Base-by-base conservation (phyloP, 2,113 vertebrate species). In the Balaeniceps rex region DNA sequence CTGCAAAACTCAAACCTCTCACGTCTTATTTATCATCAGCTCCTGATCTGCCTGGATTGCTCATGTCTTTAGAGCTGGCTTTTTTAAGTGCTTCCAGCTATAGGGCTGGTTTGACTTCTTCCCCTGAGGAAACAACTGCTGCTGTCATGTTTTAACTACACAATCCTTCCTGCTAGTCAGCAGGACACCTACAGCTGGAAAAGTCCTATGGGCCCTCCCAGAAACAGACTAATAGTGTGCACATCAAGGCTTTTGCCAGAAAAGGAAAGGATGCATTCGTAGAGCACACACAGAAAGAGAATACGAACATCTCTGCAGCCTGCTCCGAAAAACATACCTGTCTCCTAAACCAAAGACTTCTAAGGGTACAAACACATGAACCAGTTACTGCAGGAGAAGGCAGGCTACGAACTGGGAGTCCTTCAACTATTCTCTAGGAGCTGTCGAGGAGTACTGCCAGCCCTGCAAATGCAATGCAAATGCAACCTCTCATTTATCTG, bases 61-160 rank as follows among this genome's bases (percentile, higher is more conserved):
- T 89, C 52, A 60, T 18, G 77, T 64, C 69, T 91, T 84, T 28
- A 76, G 74, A 92, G 63, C n/a, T 42, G 74, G 34, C 65, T 85
- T 74, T 60, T 91, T 85, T 16, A 96, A 94, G 77, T 87, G 66
- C 80, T 96, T 96, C 97, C 94, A 94, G 88, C 75, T 90, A 72
- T 63, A 66, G 75, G 85, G 79, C 80, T 93, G 81, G 77, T 82
- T 72, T 71, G 31, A 89, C 61, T 95, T 51, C 89, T 85, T 88
- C 40, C 94, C 96, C 92, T 5, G 61, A 79, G 91, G 96, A 92
- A 87, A 94, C 44, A 91, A 87, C 91, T 0, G 0, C 88, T 69
- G 60, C 92, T 82, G 77, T 88, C 70, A 34, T 65, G 72, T 79
- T 93, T 76, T 40, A 93, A 87, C 74, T 65, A 77, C 2, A 5